phyloP scores from a whole-genome alignment of 2,113 vertebrate genomes.

The Salvelinus fontinalis region DNA sequence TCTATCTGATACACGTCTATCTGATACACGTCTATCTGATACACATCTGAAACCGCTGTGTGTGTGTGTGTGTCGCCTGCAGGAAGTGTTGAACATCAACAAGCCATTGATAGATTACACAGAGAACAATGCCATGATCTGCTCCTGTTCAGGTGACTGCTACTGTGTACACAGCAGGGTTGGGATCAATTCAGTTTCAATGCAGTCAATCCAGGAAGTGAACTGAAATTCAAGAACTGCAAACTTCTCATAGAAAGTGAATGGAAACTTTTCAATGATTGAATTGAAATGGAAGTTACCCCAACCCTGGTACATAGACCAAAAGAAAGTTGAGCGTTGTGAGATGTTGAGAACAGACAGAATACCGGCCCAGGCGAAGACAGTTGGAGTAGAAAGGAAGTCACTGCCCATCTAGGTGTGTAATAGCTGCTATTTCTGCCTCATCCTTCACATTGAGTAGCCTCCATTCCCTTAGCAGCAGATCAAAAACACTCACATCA shows the following conservation, averaged over 20 bases:
- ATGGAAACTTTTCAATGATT: too few relatives aligned
- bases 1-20: too few relatives aligned
- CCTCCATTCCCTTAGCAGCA: constrained; percentile 43
- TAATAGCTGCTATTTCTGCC: constrained; percentile 57
- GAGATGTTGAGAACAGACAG: constrained; percentile 2
- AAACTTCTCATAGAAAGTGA: too few relatives aligned
- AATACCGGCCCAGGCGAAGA: not conserved
- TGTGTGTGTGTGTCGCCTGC: constrained; percentile 3
- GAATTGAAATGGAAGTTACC: too few relatives aligned
- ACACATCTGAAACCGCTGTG: not conserved
- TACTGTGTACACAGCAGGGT: not conserved
- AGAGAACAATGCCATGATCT: not conserved
- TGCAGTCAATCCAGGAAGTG: too few relatives aligned
- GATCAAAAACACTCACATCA: constrained; percentile 34
- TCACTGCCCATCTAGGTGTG: constrained; percentile 58
- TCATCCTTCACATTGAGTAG: constrained; percentile 41
- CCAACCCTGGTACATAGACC: too few relatives aligned
- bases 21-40: too few relatives aligned
- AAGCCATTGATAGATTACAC: constrained; percentile 16
- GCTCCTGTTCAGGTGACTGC: not conserved
- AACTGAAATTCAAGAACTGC: too few relatives aligned
- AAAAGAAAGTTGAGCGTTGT: not conserved
- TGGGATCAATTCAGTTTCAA: too few relatives aligned
- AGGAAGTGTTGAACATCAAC: constrained; percentile 34
- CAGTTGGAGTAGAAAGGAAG: constrained; percentile 53